Conservation (phyloP, 2,797 vertebrate species). For the Channa striata region DNA sequence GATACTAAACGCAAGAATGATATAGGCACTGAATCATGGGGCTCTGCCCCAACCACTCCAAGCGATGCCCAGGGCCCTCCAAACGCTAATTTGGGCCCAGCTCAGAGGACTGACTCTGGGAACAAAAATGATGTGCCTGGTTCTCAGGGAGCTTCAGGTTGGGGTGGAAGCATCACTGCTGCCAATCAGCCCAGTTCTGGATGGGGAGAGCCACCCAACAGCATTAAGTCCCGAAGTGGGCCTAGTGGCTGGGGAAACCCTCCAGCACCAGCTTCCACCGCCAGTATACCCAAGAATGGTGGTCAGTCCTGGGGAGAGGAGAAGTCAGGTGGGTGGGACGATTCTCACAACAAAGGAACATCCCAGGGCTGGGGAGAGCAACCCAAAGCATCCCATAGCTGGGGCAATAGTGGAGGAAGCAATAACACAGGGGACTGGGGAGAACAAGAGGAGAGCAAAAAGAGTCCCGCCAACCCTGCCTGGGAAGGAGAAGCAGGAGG, state of each 20-base stretch:
- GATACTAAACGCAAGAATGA: constrained; percentile 91
- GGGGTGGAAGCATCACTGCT: constrained; percentile 84
- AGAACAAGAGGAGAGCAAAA: constrained; percentile 92
- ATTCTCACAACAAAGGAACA: constrained; percentile 88
- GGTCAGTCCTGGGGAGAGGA: constrained; percentile 94
- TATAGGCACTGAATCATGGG: constrained; percentile 86
- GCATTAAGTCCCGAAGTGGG: constrained; percentile 88
- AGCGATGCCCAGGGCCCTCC: constrained; percentile 85
- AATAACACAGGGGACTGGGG: constrained; percentile 88
- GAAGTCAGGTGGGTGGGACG: constrained; percentile 90
- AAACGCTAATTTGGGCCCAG: constrained; percentile 77
- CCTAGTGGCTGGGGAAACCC: constrained; percentile 92
- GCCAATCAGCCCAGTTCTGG: constrained; percentile 84
- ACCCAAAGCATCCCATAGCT: constrained; percentile 90
- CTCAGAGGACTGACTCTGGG: constrained; percentile 90
- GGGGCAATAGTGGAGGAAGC: constrained; percentile 86
- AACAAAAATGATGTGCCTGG: constrained; percentile 92
- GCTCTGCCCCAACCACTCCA: constrained; percentile 84
- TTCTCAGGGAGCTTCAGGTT: constrained; percentile 91
- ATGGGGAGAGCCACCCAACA: constrained; percentile 90
- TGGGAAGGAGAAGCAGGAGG: constrained; percentile 91
- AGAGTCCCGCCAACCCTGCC: constrained; percentile 84
- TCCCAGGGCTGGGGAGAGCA: constrained; percentile 92
- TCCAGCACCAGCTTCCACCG: constrained; percentile 85
- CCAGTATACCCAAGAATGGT: constrained; percentile 85